Conservation (phyloP, 2,113 vertebrate genomes). For the Petroica traversi region DNA sequence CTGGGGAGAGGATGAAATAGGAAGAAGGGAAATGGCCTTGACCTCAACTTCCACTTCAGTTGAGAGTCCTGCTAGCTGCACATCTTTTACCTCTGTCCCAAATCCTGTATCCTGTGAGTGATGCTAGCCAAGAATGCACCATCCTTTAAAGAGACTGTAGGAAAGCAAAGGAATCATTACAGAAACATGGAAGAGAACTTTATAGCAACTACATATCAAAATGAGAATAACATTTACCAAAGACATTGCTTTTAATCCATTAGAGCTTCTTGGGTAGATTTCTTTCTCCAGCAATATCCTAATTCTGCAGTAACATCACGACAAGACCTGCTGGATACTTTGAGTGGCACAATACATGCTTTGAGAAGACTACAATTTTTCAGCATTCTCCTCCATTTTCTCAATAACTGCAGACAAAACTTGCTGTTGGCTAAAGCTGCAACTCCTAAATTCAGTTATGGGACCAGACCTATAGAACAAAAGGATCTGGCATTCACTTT, state of each 20-base stretch:
- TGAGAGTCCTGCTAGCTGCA: background rate
- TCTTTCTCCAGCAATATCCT: background rate
- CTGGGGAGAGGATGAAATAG: slow-evolving; percentile 10
- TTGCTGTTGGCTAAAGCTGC: background rate
- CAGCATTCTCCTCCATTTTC: background rate
- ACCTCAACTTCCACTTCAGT: background rate
- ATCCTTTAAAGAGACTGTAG: background rate
- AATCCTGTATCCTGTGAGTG: slow-evolving; percentile 4
- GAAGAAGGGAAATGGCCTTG: background rate
- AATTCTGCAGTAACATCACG: background rate
- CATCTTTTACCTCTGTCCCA: background rate
- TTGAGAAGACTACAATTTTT: background rate
- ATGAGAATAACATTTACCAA: background rate
- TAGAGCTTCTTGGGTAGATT: background rate
- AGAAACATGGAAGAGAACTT: background rate
- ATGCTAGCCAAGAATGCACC: background rate
- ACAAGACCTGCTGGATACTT: background rate
- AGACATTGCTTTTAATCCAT: background rate
- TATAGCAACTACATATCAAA: background rate
- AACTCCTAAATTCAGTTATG: background rate
- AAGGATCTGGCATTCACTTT: background rate
- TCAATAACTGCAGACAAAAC: background rate
- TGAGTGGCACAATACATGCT: background rate
- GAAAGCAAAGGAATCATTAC: background rate
- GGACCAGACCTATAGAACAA: background rate